Evolutionary conservation across 2,113 vertebrate genomes (phyloP).

Genomic region (Boleophthalmus pectinirostris): DNA sequence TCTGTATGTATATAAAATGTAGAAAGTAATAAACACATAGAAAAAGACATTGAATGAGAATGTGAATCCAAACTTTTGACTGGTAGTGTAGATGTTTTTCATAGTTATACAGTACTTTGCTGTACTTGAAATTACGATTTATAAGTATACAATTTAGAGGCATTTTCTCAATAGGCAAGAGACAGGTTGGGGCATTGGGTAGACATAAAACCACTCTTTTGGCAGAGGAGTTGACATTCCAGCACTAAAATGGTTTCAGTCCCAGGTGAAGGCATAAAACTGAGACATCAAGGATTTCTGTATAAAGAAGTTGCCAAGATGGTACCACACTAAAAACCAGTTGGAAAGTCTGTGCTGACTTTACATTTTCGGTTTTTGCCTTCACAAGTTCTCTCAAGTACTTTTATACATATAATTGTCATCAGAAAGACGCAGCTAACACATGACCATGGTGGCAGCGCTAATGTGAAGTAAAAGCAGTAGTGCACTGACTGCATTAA

Average conservation of each 20-base stretch:
- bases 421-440: background rate
- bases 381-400: background rate
- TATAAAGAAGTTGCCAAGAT: background rate
- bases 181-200: slow-evolving; percentile 1
- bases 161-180: background rate
- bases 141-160: background rate
- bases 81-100: background rate
- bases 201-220: slow-evolving; percentile 6
- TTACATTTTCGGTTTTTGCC: background rate
- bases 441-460: background rate
- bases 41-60: background rate
- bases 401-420: background rate
- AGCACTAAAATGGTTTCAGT: background rate
- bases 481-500: too few species aligned
- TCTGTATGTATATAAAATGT: too few species aligned
- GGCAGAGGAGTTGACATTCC: background rate
- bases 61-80: too few species aligned
- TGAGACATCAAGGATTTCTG: background rate
- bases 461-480: background rate
- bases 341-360: background rate
- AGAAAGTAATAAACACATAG: background rate
- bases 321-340: background rate
- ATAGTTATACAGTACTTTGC: background rate
- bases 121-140: background rate
- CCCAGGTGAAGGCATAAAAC: slow-evolving; percentile 3